Conservation (phyloP, 2,113 vertebrate species). For the Potamarius usumacintae region DNA sequence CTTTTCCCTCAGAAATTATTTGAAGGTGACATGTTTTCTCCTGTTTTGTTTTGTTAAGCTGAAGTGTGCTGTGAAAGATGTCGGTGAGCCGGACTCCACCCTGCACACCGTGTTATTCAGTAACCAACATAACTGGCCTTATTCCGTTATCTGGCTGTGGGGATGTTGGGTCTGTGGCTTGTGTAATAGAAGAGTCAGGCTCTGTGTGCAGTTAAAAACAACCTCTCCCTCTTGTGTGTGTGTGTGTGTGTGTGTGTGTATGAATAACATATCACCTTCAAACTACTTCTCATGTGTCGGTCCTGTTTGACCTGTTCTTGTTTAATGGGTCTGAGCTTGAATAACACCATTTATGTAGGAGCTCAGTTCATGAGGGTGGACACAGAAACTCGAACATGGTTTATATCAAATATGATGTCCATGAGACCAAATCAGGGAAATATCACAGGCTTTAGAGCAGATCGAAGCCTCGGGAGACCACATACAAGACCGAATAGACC, state of each 20-base stretch:
- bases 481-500: neutral
- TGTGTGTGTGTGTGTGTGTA: neutral
- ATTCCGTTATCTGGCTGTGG: neutral
- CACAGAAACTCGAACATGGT: neutral
- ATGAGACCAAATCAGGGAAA: neutral
- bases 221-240: neutral
- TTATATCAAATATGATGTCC: neutral
- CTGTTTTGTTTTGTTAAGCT: neutral
- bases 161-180: neutral
- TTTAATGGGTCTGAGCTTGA: neutral
- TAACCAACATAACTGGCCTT: neutral
- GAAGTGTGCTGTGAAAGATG: neutral
- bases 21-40: neutral
- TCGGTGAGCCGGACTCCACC: no score
- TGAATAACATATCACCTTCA: no score
- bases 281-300: neutral
- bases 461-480: neutral
- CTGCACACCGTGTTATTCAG: neutral
- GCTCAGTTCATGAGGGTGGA: neutral
- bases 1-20: neutral
- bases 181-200: neutral
- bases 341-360: neutral
- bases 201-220: neutral
- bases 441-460: neutral
- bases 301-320: conserved; percentile 9